Evolutionary conservation across 2,797 vertebrate species (phyloP).

Genomic region (Allobates femoralis): DNA sequence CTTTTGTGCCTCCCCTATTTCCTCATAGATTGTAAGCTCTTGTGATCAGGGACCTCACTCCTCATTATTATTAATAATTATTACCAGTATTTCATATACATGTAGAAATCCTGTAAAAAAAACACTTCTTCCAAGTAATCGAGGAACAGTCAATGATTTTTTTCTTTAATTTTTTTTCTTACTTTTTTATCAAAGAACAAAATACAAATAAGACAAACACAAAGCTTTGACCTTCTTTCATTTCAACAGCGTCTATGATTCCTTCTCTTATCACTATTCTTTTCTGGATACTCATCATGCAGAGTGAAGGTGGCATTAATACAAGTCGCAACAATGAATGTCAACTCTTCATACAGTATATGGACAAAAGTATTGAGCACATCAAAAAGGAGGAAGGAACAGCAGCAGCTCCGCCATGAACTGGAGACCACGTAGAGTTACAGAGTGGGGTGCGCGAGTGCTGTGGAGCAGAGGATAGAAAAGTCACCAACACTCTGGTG

Average conservation of each 20-base stretch:
- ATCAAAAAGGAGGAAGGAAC: no score
- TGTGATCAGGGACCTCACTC: no score
- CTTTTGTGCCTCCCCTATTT: no score
- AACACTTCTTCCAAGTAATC: background rate
- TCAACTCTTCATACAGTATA: background rate
- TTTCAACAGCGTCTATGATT: slow-evolving; percentile 10
- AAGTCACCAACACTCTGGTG: no score
- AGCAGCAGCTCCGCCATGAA: no score
- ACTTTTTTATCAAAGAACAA: slow-evolving; percentile 15
- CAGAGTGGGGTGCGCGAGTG: no score
- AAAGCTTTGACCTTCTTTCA: slow-evolving; percentile 1
- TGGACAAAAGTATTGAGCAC: no score
- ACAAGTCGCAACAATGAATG: background rate
- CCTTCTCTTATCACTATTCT: background rate
- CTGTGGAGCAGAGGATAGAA: no score
- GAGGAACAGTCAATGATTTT: background rate
- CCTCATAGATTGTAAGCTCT: no score
- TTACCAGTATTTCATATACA: no score
- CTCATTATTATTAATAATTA: no score
- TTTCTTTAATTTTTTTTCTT: background rate
- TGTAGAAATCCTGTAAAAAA: background rate
- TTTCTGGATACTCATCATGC: background rate
- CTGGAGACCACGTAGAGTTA: no score
- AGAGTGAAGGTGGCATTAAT: background rate
- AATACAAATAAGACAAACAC: slow-evolving; percentile 9